Base-by-base conservation (phyloP, 2,113 vertebrate species). In the Sclerurus mexicanus region DNA sequence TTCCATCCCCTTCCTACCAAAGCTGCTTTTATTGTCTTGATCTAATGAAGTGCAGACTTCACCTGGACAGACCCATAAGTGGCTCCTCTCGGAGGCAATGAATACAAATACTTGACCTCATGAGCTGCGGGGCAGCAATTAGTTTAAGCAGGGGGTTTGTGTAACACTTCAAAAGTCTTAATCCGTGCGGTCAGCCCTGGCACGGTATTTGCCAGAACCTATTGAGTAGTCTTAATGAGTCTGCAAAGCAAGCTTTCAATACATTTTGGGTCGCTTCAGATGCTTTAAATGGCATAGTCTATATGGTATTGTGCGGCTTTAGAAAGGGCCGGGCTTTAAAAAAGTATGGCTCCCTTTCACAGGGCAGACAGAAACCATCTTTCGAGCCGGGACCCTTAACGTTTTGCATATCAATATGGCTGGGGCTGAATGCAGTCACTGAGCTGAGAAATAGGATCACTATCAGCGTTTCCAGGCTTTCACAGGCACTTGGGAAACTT, bases 381-480 rank as follows among this genome's bases (percentile, higher is more conserved):
- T 97, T 97, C 96, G 97, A 97, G 97, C 88, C 87, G 78, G 96
- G 95, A 93, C 97, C 97, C 95, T 71, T 4, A 79, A 82, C 77
- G 96, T 93, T 98, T 99, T 98, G 98, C 98, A 99, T 99, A 98
- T 99, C 98, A 98, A 99, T 98, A 97, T 37, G 89, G 96, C 97
- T 94, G 93, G 85, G 95, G 96, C 89, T 98, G 98, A 99, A 98
- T 99, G 98, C 96, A 94, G 95, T 95, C 98, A 98, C 98, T 98
- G 98, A 98, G 97, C 98, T 98, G 98, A 96, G 98, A 98, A 98
- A 99, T 98, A 98, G 98, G 98, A 98, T 98, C 98, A 97, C 97
- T 97, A 98, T 98, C 98, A 97, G 97, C 92, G 94, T 96, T 98
- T 98, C 98, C 98, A 97, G 97, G 86, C 95, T 98, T 98, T 98